Percentiles rank a stretch among this genome's conserved stretches.
Evolutionary conservation across 2,113 vertebrate genomes (phyloP).

Genomic region (Andinoacara biseriatus): DNA sequence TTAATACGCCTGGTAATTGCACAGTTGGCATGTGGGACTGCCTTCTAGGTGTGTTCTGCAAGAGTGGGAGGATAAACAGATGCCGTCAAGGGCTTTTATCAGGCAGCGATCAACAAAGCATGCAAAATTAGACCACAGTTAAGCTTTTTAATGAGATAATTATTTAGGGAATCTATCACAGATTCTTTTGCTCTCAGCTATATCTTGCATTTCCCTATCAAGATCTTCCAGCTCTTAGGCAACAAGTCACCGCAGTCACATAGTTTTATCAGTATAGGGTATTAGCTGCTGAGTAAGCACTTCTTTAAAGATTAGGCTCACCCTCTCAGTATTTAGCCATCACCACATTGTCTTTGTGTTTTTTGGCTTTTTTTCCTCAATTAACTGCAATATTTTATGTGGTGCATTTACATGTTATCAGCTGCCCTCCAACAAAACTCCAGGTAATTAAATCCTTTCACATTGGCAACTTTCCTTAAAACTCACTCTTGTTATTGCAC

Average conservation of each 20-base stretch:
- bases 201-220: neutral
- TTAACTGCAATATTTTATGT: neutral
- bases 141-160: conserved; percentile 5
- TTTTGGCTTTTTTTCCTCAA: neutral
- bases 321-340: neutral
- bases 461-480: neutral
- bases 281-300: neutral
- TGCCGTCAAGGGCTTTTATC: conserved; percentile 1
- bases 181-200: conserved; percentile 15
- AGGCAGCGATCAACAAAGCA: conserved; percentile 1
- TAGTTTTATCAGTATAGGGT: neutral
- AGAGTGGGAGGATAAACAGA: conserved; percentile 9
- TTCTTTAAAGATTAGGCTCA: neutral
- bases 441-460: neutral
- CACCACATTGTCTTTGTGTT: neutral
- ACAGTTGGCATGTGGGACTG: neutral
- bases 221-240: conserved; percentile 13
- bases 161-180: conserved; percentile 6
- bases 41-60: conserved; percentile 5
- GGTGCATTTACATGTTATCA: neutral
- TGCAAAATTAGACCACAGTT: conserved; percentile 2
- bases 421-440: neutral
- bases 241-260: neutral
- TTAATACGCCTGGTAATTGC: conserved; percentile 31
- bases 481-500: neutral